Evolutionary conservation across 2,113 vertebrate species (phyloP), one percentile per base, ranked within the genome.

Genomic region (Sarotherodon lohbergeri): DNA sequence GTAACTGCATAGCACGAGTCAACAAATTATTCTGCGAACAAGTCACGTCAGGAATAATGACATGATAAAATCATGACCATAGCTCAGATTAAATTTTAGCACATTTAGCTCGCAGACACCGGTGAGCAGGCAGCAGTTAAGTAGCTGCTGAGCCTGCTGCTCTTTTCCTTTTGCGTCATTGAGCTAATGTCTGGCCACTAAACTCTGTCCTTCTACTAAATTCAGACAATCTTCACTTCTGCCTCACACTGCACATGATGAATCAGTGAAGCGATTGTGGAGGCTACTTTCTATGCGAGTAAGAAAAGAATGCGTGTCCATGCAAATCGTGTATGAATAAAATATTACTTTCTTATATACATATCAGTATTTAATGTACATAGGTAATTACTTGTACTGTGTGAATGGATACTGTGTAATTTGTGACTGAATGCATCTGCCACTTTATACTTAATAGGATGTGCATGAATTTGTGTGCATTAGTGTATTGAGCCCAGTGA

Each of bases 101-200:
- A 83, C 80, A 80, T 89, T 86, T 32, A 54, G 57, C 83, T 59
- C 83, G 59, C 32, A 32, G 29, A 48, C 71, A 81, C 78, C 57
- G 85, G 88, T 80, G 80, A 81, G 36, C 83, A 82, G 54, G 22
- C 83, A 84, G 85, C 82, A 50, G 76, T 57, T 36, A 78, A 83
- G 59, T 17, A 81, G 90, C 82, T 86, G 92, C 94, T 92, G 92
- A 93, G 85, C 90, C 84, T 86, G 92, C 90, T 83, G 55, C 92
- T 90, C 83, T 83, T 82, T 86, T 91, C 66, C 91, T 93, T 95
- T 93, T 92, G 94, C 95, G 83, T 92, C 82, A 50, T 27, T 83
- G 88, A 80, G 81, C 90, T 89, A 66, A 92, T 86, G 48, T 86
- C 71, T 87, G 76, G 14, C 29, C 4, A 9, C 81, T 85, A 57